Evolutionary conservation across 2,797 vertebrate species (phyloP), one percentile per base, ranked within the genome.

Genomic region (Coilia nasus): DNA sequence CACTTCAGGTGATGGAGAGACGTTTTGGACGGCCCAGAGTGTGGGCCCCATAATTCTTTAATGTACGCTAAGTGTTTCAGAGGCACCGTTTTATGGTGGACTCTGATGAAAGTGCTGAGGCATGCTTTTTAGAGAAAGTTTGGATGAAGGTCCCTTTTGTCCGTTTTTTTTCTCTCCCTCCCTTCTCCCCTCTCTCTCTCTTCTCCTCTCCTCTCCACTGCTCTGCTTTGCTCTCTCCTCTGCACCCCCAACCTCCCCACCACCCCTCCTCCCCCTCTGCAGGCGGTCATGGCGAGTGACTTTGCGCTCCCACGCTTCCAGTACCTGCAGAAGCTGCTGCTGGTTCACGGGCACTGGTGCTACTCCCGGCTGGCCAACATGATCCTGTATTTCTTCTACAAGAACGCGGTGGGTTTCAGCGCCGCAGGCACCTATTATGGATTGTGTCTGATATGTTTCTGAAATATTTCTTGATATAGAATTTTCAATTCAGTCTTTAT

Each of bases 311-410:
- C 98, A 0, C 96, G 97, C 54, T 99, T 99, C 94, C 95, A 95
- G 83, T 95, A 97, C 86, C 96, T 99, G 86, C 97, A 98, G 95
- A 98, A 97, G 90, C 97, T 99, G 81, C 92, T 99, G 81, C 95
- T 99, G 89, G 98, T 99, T 82, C 98, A 99, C 0, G 98, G 98
- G 46, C 98, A 99, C 88, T 99, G 98, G 98, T 99, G 98, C 93
- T 99, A 99, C 90, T 97, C 98, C 83, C 94, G 98, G 0, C 95
- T 99, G 35, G 97, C 98, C 64, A 99, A 97, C 94, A 99, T 99
- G 98, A 98, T 98, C 88, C 96, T 99, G 15, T 99, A 98, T 89
- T 99, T 99, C 94, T 99, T 99, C 96, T 99, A 99, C 96, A 99
- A 99, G 93, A 99, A 99, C 47, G 95, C 95, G 57, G 96, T 96